Percentiles rank a stretch among this genome's conserved stretches.
Conservation (phyloP, 2,888 invertebrate species). For the Mellilla xanthometata region DNA sequence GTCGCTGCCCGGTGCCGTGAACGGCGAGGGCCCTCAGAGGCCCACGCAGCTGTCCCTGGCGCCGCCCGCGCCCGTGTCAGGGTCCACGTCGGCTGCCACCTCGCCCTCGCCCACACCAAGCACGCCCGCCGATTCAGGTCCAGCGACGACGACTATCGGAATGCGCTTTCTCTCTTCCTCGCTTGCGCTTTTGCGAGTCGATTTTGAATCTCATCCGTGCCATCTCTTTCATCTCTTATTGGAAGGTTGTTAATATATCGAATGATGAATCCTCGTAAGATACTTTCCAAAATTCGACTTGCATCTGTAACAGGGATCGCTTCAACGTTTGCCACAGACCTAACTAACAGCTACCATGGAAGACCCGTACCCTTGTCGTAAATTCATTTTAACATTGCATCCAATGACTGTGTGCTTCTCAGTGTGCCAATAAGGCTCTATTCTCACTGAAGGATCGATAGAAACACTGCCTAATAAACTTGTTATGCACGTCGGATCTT, state of each 20-base stretch:
- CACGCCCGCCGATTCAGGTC: slow-evolving; percentile 81
- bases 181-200: slow-evolving; percentile 37
- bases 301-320: slow-evolving; percentile 21
- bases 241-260: neutral
- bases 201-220: slow-evolving; percentile 16
- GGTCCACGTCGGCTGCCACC: slow-evolving; percentile 60
- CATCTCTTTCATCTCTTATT: neutral
- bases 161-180: slow-evolving; percentile 53
- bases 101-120: slow-evolving; percentile 81
- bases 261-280: neutral
- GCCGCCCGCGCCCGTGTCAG: slow-evolving; percentile 47
- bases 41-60: slow-evolving; percentile 76
- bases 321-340: slow-evolving; percentile 19
- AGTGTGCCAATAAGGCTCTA: slow-evolving; percentile 72
- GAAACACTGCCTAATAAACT: neutral
- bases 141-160: slow-evolving; percentile 48
- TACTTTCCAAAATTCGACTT: slow-evolving; percentile 22
- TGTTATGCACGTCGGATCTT: slow-evolving; percentile 4
- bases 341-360: slow-evolving; percentile 29
- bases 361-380: too few species aligned
- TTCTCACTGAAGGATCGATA: slow-evolving; percentile 15
- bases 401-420: slow-evolving; percentile 61
- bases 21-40: slow-evolving; percentile 50
- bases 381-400: slow-evolving; percentile 28
- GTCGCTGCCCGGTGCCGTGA: slow-evolving; percentile 63